Evolutionary conservation across 2,797 vertebrate genomes (phyloP).

Genomic region (Sciurus carolinensis): DNA sequence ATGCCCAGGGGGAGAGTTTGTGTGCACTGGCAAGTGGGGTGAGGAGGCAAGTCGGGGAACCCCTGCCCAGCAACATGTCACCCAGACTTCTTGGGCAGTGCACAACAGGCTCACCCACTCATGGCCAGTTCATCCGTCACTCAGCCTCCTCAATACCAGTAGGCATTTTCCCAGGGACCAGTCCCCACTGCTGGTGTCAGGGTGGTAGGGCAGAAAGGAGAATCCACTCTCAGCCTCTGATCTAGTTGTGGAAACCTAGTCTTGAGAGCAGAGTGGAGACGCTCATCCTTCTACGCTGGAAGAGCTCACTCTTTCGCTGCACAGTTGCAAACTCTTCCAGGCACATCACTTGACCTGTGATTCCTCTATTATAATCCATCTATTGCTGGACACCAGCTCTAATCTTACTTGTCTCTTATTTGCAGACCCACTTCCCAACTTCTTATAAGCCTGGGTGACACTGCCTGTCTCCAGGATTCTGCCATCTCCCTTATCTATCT

Average conservation of each 20-base stretch:
- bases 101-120: neutral
- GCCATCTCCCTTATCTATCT: neutral
- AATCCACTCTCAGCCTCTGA: neutral
- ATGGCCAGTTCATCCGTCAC: neutral
- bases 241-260: neutral
- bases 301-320: neutral
- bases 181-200: neutral
- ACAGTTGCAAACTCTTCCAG: neutral
- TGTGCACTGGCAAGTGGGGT: neutral
- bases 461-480: neutral
- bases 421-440: neutral
- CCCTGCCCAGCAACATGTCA: fast-evolving
- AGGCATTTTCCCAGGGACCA: neutral
- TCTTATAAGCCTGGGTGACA: neutral
- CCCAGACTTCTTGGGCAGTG: neutral
- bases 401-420: conserved; percentile 16
- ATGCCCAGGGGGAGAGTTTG: neutral
- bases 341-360: neutral
- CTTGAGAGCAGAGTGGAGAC: neutral
- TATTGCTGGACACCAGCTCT: neutral
- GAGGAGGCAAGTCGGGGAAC: neutral
- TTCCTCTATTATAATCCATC: neutral
- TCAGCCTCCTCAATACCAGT: neutral
- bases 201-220: neutral
- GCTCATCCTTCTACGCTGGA: neutral